These are phyloP conservation scores for Chaetodon trifascialis DNA, from an alignment of 2,113 vertebrate genomes.

Conservation along the genomic window DNA sequence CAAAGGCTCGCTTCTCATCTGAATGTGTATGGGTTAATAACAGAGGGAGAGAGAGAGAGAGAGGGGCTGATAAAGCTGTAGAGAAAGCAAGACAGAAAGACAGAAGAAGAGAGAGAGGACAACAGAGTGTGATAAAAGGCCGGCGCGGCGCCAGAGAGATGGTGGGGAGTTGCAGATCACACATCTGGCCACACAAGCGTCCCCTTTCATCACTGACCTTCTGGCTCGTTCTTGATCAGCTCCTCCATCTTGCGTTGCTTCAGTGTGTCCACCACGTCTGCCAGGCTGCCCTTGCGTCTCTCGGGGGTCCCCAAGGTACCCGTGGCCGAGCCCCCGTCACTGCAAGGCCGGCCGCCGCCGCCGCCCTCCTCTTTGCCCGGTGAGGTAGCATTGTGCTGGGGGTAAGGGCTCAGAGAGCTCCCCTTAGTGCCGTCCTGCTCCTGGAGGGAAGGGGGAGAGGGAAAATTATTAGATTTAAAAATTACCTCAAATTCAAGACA, in stretches of 20 bases:
- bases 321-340: constrained; percentile 88
- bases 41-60: constrained; percentile 48
- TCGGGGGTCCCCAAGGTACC: constrained; percentile 93
- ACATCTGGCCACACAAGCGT: constrained; percentile 58
- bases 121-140: constrained; percentile 47
- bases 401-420: constrained; percentile 92
- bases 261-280: constrained; percentile 97
- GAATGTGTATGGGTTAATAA: constrained; percentile 61
- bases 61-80: constrained; percentile 15
- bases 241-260: constrained; percentile 99
- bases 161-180: constrained; percentile 36
- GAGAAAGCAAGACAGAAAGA: constrained; percentile 26
- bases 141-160: constrained; percentile 25
- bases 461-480: constrained; percentile 5
- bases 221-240: constrained; percentile 98
- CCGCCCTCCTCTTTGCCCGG: constrained; percentile 91
- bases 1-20: constrained; percentile 73
- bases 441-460: constrained; percentile 72
- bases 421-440: constrained; percentile 96
- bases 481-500: constrained; percentile 22
- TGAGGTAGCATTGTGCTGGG: constrained; percentile 99
- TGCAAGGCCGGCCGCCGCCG: constrained; percentile 90
- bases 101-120: constrained; percentile 37
- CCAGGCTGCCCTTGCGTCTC: constrained; percentile 97
- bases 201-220: constrained; percentile 89